A percentile compares a stretch with the other conserved stretches of the same genome.
These are phyloP conservation scores for Patella depressa DNA, from an alignment of 2,888 invertebrate species.

Conservation along the genomic window DNA sequence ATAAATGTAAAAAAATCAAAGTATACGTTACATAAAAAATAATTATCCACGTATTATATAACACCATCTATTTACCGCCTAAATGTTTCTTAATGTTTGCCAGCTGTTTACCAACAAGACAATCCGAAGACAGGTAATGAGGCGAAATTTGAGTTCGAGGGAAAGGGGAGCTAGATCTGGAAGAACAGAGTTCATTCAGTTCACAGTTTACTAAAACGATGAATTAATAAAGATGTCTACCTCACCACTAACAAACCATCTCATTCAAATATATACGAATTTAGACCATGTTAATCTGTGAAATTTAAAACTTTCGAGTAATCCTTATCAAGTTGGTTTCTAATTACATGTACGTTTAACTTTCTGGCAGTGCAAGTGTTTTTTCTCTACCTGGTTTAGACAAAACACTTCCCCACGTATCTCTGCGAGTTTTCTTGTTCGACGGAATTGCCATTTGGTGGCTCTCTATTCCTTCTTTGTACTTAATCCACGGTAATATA, in stretches of 20 bases:
- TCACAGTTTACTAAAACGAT: not conserved
- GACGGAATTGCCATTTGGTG: too few species aligned
- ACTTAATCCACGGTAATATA: not conserved
- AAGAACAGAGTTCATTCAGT: not conserved
- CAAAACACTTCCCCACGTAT: not conserved
- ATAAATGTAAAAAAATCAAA: not conserved
- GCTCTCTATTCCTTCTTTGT: not conserved
- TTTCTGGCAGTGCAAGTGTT: conserved; percentile 10
- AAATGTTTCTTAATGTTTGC: conserved; percentile 5
- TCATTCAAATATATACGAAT: too few species aligned
- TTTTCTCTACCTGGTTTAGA: conserved; percentile 8
- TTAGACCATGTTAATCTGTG: not conserved
- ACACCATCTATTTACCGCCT: not conserved
- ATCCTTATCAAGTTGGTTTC: conserved; percentile 5
- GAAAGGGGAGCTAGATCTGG: not conserved
- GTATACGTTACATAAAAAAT: conserved; percentile 2
- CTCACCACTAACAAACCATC: too few species aligned
- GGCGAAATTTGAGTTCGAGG: not conserved
- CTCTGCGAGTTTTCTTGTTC: too few species aligned
- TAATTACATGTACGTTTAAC: conserved; percentile 4
- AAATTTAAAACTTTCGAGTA: conserved; percentile 12
- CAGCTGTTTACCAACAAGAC: conserved; percentile 7
- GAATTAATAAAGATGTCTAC: too few species aligned
- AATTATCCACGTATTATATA: not conserved
- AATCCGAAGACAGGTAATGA: conserved; percentile 5